Base-by-base conservation (phyloP, 1,140 invertebrate species). In the Protaetia brevitarsis region DNA sequence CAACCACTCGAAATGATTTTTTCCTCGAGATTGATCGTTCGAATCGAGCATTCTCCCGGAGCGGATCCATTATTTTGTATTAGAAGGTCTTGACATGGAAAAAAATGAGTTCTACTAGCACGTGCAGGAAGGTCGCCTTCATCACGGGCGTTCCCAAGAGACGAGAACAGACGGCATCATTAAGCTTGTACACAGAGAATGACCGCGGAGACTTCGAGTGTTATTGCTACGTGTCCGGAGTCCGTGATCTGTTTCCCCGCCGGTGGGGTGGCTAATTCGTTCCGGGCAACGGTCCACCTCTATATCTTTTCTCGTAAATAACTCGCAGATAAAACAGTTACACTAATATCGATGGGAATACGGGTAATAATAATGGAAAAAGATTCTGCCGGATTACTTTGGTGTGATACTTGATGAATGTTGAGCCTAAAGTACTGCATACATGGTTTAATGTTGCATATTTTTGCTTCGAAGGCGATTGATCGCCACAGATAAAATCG, bases 51-150 rank as follows among this genome's bases (percentile, higher is more conserved):
- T 19, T 45, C 37, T 13, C 13, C 13, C 16, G 37, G 3, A 45
- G 16, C 8, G 23, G 6, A 45, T 45, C 37, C 37, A 45, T 45
- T 45, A 45, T 45, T 45, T 45, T 13, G 8, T 16, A 45, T 6
- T 19, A 45, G 37, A 21, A 19, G 13, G 37, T 19, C 3, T 45
- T n/a, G n/a, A 45, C 37, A 45, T n/a, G 8, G 8, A 45, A 19
- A 45, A 45, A 45, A 45, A 45, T 45, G 37, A 45, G 16, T n/a
- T n/a, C n/a, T n/a, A n/a, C n/a, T n/a, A n/a, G n/a, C n/a, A 45
- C 16, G 37, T 16, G 13, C 3, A 13, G 6, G 37, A 21, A 3
- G 37, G 13, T 6, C 3, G 37, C 37, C 37, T 45, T 45, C 37
- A 45, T 45, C 37, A 45, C n/a, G n/a, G n/a, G 23, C 16, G 1